phyloP scores from a whole-genome alignment of 2,113 vertebrate species.

The Brachyhypopomus occidentalis region DNA sequence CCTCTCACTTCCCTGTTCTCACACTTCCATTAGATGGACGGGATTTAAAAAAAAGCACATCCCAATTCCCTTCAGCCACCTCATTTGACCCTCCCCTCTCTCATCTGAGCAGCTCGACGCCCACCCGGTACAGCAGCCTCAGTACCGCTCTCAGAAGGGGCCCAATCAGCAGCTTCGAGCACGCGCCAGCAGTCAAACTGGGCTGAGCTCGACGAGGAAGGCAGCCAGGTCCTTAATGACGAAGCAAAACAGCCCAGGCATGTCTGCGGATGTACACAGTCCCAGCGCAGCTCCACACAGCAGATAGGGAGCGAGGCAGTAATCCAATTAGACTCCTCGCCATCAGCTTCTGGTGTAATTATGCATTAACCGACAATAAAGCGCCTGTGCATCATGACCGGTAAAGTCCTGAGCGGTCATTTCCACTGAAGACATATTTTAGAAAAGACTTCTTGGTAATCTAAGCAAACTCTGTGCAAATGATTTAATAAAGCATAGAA shows the following conservation, averaged over 20 bases:
- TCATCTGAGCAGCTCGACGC: background rate
- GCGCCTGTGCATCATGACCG: no score
- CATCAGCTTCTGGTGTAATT: no score
- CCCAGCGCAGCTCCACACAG: no score
- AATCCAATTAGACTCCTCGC: no score
- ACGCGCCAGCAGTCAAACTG: background rate
- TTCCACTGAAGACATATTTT: background rate
- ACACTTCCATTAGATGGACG: no score
- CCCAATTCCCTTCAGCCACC: background rate
- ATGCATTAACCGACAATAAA: no score
- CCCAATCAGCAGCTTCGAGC: conserved; percentile 2
- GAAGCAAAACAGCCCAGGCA: conserved; percentile 9
- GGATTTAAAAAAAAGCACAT: no score
- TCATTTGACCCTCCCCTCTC: background rate
- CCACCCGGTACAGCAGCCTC: background rate
- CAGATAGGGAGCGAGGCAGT: no score
- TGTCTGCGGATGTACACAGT: background rate
- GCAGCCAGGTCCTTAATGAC: conserved; percentile 1
- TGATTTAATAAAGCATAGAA: no score
- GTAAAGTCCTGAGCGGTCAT: no score
- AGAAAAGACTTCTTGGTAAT: background rate
- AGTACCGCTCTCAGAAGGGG: background rate
- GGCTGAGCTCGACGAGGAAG: conserved; percentile 10
- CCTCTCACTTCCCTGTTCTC: no score
- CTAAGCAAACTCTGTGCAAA: no score